These are phyloP conservation scores for Notothenia rossii DNA, from an alignment of 2,113 vertebrate species.

Conservation along the genomic window DNA sequence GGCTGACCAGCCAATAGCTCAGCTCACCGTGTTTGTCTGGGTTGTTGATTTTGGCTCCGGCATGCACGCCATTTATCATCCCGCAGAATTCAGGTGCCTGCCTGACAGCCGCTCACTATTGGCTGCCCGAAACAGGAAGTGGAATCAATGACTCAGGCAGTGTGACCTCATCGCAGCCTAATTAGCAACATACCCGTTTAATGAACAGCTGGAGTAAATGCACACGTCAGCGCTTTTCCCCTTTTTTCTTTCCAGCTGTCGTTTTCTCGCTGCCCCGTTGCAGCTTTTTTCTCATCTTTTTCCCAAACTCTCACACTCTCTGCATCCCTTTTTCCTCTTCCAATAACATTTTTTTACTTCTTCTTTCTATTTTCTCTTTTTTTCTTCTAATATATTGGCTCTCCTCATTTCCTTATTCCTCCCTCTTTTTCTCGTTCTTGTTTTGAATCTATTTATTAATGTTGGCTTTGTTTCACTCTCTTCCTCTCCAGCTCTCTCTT, in stretches of 20 bases:
- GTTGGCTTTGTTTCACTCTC: constrained; percentile 22
- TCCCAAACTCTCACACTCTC: constrained; percentile 36
- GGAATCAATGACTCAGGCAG: constrained; percentile 78
- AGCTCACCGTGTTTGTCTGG: constrained; percentile 60
- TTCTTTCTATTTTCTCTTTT: constrained; percentile 1
- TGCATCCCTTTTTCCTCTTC: neutral
- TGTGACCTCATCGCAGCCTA: constrained; percentile 79
- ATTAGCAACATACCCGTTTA: constrained; percentile 77
- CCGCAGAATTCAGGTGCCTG: constrained; percentile 71
- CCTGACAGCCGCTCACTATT: constrained; percentile 68
- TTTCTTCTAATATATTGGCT: constrained; percentile 8
- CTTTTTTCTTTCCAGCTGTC: constrained; percentile 60
- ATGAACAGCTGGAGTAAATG: constrained; percentile 80
- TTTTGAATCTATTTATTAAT: constrained; percentile 11
- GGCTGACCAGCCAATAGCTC: constrained; percentile 64
- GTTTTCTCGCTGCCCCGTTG: neutral
- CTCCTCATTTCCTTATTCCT: constrained; percentile 1
- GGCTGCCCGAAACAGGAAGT: constrained; percentile 75
- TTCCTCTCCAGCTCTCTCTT: constrained; percentile 9
- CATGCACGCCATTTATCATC: constrained; percentile 73
- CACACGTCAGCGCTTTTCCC: constrained; percentile 64
- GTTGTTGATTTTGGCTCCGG: constrained; percentile 71
- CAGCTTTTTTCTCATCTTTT: constrained; percentile 33
- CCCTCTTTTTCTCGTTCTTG: neutral
- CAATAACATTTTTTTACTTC: constrained; percentile 22